These are phyloP conservation scores for Xenentodon cancila DNA, from an alignment of 2,797 vertebrate species.

Conservation along the genomic window DNA sequence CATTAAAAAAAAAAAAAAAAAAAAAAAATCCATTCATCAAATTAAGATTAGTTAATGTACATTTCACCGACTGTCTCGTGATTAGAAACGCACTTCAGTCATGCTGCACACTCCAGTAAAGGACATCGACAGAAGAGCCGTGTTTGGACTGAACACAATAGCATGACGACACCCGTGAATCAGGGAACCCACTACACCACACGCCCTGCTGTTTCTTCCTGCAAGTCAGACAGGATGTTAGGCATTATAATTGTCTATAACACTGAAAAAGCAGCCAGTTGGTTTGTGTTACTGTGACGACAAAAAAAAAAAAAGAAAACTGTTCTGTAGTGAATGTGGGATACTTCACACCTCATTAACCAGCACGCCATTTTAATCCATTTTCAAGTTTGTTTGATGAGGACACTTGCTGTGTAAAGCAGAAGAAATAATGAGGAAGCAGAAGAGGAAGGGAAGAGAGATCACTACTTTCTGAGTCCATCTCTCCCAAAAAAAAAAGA, in stretches of 20 bases:
- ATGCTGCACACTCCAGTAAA: slow-evolving; percentile 75
- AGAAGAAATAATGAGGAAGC: slow-evolving; percentile 43
- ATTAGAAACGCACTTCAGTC: slow-evolving; percentile 80
- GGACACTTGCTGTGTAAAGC: slow-evolving; percentile 78
- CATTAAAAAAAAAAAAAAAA: slow-evolving; percentile 26
- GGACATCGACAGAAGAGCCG: slow-evolving; percentile 66
- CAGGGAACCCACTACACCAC: slow-evolving; percentile 57
- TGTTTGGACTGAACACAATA: slow-evolving; percentile 61
- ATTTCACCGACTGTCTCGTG: slow-evolving; percentile 66
- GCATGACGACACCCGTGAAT: slow-evolving; percentile 57
- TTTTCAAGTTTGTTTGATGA: slow-evolving; percentile 78
- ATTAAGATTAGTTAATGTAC: slow-evolving; percentile 70
- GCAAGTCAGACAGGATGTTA: slow-evolving; percentile 61
- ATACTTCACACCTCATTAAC: slow-evolving; percentile 68
- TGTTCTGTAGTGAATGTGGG: slow-evolving; percentile 67
- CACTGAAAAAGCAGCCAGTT: slow-evolving; percentile 76
- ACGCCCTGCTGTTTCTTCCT: slow-evolving; percentile 40
- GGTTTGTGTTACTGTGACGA: slow-evolving; percentile 72
- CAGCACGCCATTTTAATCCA: slow-evolving; percentile 75
- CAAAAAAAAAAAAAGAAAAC: slow-evolving; percentile 27
- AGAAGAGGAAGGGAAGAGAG: slow-evolving; percentile 61
- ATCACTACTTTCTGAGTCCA: slow-evolving; percentile 77
- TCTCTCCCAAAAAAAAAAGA: slow-evolving; percentile 64
- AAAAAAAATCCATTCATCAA: slow-evolving; percentile 66
- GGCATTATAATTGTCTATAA: slow-evolving; percentile 68